Evolutionary conservation across 2,113 vertebrate species (phyloP), one percentile per base, ranked within the genome.

Genomic region (Podarcis raffonei): DNA sequence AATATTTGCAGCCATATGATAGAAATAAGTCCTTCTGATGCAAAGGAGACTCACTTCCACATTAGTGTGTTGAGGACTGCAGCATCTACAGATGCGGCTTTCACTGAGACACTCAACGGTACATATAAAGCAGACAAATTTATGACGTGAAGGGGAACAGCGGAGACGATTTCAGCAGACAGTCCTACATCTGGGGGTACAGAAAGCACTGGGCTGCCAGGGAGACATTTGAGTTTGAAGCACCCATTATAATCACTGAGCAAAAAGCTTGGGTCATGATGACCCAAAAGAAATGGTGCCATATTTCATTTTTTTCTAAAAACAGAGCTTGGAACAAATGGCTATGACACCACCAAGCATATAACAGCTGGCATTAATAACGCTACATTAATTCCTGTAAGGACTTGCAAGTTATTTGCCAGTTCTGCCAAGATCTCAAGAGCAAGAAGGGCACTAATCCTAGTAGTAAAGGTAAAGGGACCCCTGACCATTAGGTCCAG

Each of bases 291-390:
- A 93, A 93, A 93, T 71, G 65, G 68, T 39, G 22, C 53, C 35
- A 91, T 92, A 95, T 93, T 87, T 89, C 71, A 71, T 88, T 69
- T 74, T 74, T 57, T 80, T 23, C 92, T 92, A 93, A 95, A 91
- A 95, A 95, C 93, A 95, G 83, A 39, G 30, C 89, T 94, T 85
- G 81, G 85, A 91, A 89, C 35, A 32, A 68, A 35, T 32, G 1
- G 32, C 39, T 27, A 39, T 62, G 32, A 27, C 15, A 32, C 84
- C 81, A 72, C 89, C 74, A 79, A 42, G 13, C 86, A 90, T 77
- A 87, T 89, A 48, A 48, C 92, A 95, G 94, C 89, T 92, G 76
- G 88, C 65, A 90, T 11, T 65, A 85, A 37, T 89, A 27, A 37
- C 27, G 89, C 89, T 92, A 92, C 90, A 90, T 81, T 89, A 85